A percentile compares a stretch with the other conserved stretches of the same genome.
These are phyloP conservation scores for Enteromius thamalakanensis DNA, from an alignment of 2,797 vertebrate species.

Conservation along the genomic window DNA sequence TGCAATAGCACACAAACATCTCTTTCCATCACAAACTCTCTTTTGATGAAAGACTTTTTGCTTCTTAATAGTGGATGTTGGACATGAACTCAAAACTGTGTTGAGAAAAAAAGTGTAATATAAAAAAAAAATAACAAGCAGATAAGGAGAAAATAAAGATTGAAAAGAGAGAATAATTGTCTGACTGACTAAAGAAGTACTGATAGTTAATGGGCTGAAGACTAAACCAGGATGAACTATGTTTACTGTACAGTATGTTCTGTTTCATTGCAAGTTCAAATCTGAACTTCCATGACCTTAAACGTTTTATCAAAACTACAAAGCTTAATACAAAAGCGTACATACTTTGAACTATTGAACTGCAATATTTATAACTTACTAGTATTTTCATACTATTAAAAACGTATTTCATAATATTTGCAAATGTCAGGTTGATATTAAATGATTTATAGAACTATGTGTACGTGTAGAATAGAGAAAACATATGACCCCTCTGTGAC, in stretches of 20 bases:
- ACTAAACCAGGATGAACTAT: slow-evolving; percentile 19
- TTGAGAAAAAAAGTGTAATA: slow-evolving; percentile 55
- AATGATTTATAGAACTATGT: slow-evolving; percentile 17
- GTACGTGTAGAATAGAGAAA: slow-evolving; percentile 23
- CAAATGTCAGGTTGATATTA: slow-evolving; percentile 21
- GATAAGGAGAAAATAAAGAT: slow-evolving; percentile 13
- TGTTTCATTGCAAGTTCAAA: slow-evolving; percentile 36
- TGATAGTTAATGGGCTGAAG: slow-evolving; percentile 20
- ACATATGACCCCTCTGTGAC: slow-evolving; percentile 21
- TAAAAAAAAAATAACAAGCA: neutral
- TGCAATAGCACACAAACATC: neutral
- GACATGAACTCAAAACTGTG: slow-evolving; percentile 66
- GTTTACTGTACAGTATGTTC: slow-evolving; percentile 39
- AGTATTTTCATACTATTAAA: slow-evolving; percentile 35
- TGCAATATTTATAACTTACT: slow-evolving; percentile 20
- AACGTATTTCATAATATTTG: slow-evolving; percentile 32
- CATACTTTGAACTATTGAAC: slow-evolving; percentile 38
- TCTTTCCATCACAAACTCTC: slow-evolving; percentile 24
- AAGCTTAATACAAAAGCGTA: slow-evolving; percentile 20
- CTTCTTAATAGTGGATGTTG: slow-evolving; percentile 67
- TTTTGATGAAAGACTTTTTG: slow-evolving; percentile 18
- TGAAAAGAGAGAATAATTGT: slow-evolving; percentile 17
- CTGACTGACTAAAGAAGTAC: slow-evolving; percentile 25
- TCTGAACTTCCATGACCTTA: slow-evolving; percentile 41
- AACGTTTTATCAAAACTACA: slow-evolving; percentile 44